Base-by-base conservation (phyloP, 64 coral and sea anemone genomes). In the Anthopleura sola region DNA sequence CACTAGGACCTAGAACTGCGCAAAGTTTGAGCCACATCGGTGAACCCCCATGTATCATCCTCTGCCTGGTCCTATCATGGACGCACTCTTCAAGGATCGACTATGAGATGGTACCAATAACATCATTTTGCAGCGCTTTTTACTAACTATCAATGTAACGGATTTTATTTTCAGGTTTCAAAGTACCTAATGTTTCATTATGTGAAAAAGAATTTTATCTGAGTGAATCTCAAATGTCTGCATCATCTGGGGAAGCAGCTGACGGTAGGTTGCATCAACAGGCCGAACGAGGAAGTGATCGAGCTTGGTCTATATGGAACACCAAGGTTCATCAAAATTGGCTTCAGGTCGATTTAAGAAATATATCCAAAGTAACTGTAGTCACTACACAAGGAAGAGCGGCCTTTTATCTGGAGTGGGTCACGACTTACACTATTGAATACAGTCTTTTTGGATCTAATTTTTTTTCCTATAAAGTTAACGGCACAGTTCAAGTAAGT, bases 291-390 rank as follows among this genome's bases (percentile, higher is more conserved):
- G 21, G 38, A 68, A 26, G 29, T 37, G 32, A 13, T 21, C 40
- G n/a, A 7, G 68, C 85, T 49, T 86, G 85, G 85, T 55, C 46
- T 31, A 21, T 68, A 17, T 8, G 31, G 1, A 0, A 50, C 18
- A 76, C 55, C 8, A 21, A 55, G 5, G 4, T 17, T 2, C 4
- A 75, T 6, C 85, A 55, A 34, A n/a, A n/a, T n/a, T 86, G 85
- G 85, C 85, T 86, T 31, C 85, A 86, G 33, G 29, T 86, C 24
- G 60, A 86, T 28, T 74, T 75, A 14, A 68, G 68, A 20, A 48
- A 33, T 20, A 36, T 54, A 47, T 37, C 68, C 36, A 86, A 74
- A 6, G 46, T 86, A 29, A 86, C 85, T 76, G 14, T 15, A 33
- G 48, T 86, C 44, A 11, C 85, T 17, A 86, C 68, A 4, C 85